A percentile compares a stretch with the other conserved stretches of the same genome.
These are phyloP conservation scores for Drosophila helvetica DNA, from an alignment of 2,888 invertebrate species.

Conservation along the genomic window DNA sequence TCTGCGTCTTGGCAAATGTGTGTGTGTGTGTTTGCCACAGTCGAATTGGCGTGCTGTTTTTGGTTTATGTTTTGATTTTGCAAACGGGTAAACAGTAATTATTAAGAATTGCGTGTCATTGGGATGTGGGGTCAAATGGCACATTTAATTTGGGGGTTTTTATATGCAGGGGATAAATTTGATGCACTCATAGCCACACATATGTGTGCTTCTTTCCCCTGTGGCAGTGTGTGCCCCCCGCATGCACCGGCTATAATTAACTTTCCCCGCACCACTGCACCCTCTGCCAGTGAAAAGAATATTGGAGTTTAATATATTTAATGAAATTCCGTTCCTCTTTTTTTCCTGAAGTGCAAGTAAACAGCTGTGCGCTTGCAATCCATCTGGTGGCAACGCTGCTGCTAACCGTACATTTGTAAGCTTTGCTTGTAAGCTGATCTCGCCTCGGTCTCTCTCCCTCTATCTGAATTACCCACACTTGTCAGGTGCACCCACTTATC, in stretches of 20 bases:
- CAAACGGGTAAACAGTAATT: constrained; percentile 18
- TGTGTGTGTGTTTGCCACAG: constrained; percentile 37
- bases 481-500: constrained; percentile 49
- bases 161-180: constrained; percentile 47
- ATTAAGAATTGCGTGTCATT: constrained; percentile 5
- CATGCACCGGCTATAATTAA: constrained; percentile 55
- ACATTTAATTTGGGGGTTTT: constrained; percentile 2
- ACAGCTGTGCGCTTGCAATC: constrained; percentile 60
- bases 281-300: constrained; percentile 2
- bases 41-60: constrained; percentile 61
- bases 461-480: constrained; percentile 32
- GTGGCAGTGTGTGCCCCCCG: constrained; percentile 32
- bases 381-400: constrained; percentile 61
- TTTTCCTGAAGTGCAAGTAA: constrained; percentile 27
- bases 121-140: constrained; percentile 17
- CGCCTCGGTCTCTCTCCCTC: constrained; percentile 14
- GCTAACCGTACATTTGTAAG: constrained; percentile 32
- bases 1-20: constrained; percentile 31
- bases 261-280: background rate
- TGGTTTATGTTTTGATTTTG: constrained; percentile 58
- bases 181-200: constrained; percentile 30
- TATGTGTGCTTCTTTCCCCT: constrained; percentile 13
- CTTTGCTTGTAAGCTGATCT: constrained; percentile 36
- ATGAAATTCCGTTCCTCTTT: background rate
- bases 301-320: background rate